These are phyloP conservation scores for Tiaroga cobitis DNA, from an alignment of 2,797 vertebrate species.

Conservation along the genomic window DNA sequence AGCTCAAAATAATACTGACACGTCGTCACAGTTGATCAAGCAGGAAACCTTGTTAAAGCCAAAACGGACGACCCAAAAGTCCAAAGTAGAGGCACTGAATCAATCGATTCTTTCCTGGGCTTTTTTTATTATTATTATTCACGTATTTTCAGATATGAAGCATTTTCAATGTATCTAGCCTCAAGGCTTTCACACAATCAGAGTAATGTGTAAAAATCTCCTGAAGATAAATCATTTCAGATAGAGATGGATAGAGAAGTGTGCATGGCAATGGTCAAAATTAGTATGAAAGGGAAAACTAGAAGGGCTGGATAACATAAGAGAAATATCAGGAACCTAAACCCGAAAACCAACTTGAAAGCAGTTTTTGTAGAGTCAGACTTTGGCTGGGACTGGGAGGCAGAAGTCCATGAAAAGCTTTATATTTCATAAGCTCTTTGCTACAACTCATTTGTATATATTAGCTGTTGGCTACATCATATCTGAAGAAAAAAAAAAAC, in stretches of 20 bases:
- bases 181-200: neutral
- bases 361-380: neutral
- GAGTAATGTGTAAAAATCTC: neutral
- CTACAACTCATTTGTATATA: neutral
- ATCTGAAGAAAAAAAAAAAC: neutral
- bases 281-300: too few species aligned
- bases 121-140: too few species aligned
- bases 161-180: neutral
- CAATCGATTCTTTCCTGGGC: neutral
- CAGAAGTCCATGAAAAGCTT: neutral
- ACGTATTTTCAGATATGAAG: too few species aligned
- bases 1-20: conserved; percentile 15
- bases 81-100: neutral
- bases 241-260: neutral
- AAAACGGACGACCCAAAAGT: neutral
- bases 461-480: conserved; percentile 16
- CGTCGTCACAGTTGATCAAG: conserved; percentile 12
- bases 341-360: neutral
- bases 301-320: neutral
- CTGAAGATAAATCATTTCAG: neutral
- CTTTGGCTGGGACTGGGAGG: neutral
- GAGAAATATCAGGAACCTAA: neutral
- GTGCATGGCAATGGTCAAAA: neutral
- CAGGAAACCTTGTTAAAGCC: conserved; percentile 19
- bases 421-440: neutral